A percentile compares a stretch with the other conserved stretches of the same genome.
phyloP scores from a whole-genome alignment of 2,888 invertebrate genomes.

The Amphipyra berbera region DNA sequence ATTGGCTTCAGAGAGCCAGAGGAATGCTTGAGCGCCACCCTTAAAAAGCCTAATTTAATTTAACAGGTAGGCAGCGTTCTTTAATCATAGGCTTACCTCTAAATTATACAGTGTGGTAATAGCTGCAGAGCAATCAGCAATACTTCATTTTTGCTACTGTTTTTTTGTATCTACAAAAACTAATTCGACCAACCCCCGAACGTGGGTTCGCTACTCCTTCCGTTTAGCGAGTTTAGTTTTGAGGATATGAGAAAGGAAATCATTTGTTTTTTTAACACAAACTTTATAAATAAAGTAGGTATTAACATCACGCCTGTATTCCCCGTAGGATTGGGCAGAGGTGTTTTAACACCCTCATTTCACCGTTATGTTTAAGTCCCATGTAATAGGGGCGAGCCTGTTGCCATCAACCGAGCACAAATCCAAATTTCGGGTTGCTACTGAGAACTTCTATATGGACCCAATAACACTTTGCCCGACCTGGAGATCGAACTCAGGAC shows the following conservation, averaged over 20 bases:
- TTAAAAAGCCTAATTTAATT: slow-evolving; percentile 90
- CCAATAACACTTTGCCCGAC: too few species aligned
- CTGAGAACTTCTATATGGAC: too few species aligned
- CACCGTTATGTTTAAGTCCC: too few species aligned
- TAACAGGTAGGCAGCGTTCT: slow-evolving; percentile 88
- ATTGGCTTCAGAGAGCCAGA: slow-evolving; percentile 57
- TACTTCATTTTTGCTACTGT: slow-evolving; percentile 88
- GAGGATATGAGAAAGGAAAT: slow-evolving; percentile 21
- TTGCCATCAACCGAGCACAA: too few species aligned
- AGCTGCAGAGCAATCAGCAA: slow-evolving; percentile 87
- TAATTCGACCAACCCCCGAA: slow-evolving; percentile 61
- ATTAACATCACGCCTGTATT: too few species aligned
- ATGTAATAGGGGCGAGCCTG: too few species aligned
- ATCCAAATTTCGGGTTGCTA: too few species aligned
- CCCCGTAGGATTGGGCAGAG: too few species aligned
- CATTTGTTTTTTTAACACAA: slow-evolving; percentile 20
- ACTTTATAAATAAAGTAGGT: too few species aligned
- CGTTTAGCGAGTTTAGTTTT: slow-evolving; percentile 57
- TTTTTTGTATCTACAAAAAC: slow-evolving; percentile 81
- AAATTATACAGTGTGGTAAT: slow-evolving; percentile 87
- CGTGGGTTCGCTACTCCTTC: slow-evolving; percentile 66
- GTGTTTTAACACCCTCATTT: too few species aligned
- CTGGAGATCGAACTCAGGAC: too few species aligned
- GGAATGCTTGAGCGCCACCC: slow-evolving; percentile 82
- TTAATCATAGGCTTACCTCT: slow-evolving; percentile 87